A percentile compares a stretch with the other conserved stretches of the same genome.
These are phyloP conservation scores for Lithosia quadra DNA, from an alignment of 2,888 invertebrate genomes.

Conservation along the genomic window DNA sequence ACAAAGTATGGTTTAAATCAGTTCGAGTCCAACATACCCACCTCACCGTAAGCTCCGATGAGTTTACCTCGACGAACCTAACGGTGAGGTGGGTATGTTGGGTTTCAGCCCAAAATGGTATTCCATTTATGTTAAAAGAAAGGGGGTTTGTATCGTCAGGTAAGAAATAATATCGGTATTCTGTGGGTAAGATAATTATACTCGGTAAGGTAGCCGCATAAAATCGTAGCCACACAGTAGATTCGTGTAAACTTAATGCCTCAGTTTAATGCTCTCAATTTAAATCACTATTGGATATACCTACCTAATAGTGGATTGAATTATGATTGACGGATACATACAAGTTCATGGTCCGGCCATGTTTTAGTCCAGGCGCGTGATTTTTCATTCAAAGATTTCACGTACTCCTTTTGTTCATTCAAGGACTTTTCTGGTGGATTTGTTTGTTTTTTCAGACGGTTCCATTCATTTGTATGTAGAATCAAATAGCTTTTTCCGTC, in stretches of 20 bases:
- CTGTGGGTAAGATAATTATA: background rate
- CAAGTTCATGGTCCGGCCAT: slow-evolving; percentile 69
- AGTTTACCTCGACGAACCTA: background rate
- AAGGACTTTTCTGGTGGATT: slow-evolving; percentile 29
- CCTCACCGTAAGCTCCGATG: background rate
- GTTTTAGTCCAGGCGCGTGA: slow-evolving; percentile 65
- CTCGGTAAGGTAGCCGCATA: background rate
- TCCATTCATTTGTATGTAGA: slow-evolving; percentile 66
- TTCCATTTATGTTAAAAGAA: too few relatives aligned
- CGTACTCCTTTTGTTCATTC: slow-evolving; percentile 48
- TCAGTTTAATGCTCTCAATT: too few relatives aligned
- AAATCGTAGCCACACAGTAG: background rate
- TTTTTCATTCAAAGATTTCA: slow-evolving; percentile 59
- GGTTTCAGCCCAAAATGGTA: too few relatives aligned
- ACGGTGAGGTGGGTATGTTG: too few relatives aligned
- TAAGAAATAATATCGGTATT: too few relatives aligned
- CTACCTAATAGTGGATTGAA: background rate
- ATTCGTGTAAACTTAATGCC: too few relatives aligned
- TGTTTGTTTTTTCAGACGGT: slow-evolving; percentile 57
- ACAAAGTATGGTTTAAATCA: background rate
- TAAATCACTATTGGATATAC: too few relatives aligned
- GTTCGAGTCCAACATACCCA: background rate
- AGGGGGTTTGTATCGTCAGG: too few relatives aligned
- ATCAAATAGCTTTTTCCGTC: slow-evolving; percentile 43
- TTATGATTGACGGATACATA: slow-evolving; percentile 30